Conservation (phyloP, 1,140 invertebrate species). For the Atta texana region DNA sequence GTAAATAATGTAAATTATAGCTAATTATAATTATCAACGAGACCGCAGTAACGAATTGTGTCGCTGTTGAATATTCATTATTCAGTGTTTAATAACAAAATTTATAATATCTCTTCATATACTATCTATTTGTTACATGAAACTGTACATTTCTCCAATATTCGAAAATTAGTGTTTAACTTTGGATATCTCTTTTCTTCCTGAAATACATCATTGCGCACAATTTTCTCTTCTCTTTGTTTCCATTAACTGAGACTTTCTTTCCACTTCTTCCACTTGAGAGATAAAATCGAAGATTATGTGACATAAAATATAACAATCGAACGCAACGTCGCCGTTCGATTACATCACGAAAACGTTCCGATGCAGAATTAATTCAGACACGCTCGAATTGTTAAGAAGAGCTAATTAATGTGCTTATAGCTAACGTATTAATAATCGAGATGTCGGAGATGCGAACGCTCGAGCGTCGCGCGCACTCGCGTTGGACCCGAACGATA, state of each 20-base stretch:
- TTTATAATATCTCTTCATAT: not conserved
- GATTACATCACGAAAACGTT: slow-evolving; percentile 18
- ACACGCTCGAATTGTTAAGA: not conserved
- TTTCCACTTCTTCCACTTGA: too few relatives aligned
- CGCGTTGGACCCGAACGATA: slow-evolving; percentile 1
- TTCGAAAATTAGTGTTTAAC: slow-evolving; percentile 12
- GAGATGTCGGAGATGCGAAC: slow-evolving; percentile 13
- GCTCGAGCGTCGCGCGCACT: not conserved
- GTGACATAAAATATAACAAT: not conserved
- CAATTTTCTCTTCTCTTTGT: not conserved
- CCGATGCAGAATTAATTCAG: slow-evolving; percentile 39
- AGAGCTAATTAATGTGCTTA: slow-evolving; percentile 30
- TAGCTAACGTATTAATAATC: slow-evolving; percentile 30
- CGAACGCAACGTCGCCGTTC: not conserved
- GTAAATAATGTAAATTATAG: not conserved
- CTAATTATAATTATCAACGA: slow-evolving; percentile 10
- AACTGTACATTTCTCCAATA: not conserved
- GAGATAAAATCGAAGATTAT: not conserved
- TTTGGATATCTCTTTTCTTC: not conserved
- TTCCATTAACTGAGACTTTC: not conserved
- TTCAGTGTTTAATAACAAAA: slow-evolving; percentile 27
- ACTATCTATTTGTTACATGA: not conserved
- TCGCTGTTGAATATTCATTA: slow-evolving; percentile 16
- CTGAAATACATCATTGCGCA: not conserved
- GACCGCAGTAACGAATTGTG: not conserved